Evolutionary conservation across 2,113 vertebrate species (phyloP), one percentile per base, ranked within the genome.

Genomic region (Megalops atlanticus): DNA sequence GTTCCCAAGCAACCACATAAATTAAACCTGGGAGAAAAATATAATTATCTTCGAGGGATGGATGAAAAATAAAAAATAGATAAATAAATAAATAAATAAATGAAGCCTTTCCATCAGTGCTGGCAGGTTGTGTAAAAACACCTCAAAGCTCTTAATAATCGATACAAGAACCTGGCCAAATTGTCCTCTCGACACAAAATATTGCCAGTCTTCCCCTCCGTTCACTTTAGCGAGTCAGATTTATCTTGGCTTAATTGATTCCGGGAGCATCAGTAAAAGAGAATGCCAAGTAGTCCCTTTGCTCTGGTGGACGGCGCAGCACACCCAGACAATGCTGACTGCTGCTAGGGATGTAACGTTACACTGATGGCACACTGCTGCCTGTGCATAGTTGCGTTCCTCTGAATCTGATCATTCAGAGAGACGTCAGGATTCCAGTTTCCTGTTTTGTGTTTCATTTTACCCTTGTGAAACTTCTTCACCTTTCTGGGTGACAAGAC

Each of bases 221-320:
- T 40, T 38, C 52, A 77, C 74, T 47, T 71, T 74, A 82, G 45
- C 69, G 68, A 41, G 69, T 39, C 69, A 49, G 79, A 80, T 83
- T 83, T 82, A 83, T 83, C 73, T 83, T 35, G 70, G 35, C 73
- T 77, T 80, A 79, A 82, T 85, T 80, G 84, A 83, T 85, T 81
- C 52, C 43, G 75, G 64, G 69, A 58, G 70, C 31, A 39, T 38
- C 41, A 71, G 77, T 84, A 79, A 81, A 81, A 49, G 33, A 52
- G 77, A 47, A 12, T 31, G 76, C 8, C 76, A 36, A 27, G 41
- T 40, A 33, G 41, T n/a, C 31, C 41, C 27, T 18, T 45, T 45
- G 52, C 35, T 31, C 69, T 39, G 43, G 35, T n/a, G 68, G 72
- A 21, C 35, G 33, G 45, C 21, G 12, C 27, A 31, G 47, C 8